Conservation (phyloP, 2,888 invertebrate genomes). For the Colletes collaris region DNA sequence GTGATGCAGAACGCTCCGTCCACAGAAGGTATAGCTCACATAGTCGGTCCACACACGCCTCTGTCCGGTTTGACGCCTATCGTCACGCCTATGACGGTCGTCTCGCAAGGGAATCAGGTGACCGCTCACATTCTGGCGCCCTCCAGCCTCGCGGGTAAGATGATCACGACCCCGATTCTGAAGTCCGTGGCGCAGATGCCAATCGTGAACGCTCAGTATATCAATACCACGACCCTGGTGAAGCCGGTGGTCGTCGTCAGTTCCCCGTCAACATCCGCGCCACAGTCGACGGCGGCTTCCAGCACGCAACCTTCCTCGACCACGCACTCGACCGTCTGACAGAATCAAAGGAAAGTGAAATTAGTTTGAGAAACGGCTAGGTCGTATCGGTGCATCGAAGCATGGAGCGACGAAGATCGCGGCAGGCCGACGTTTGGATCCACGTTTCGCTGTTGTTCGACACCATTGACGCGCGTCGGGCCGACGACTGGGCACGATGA, state of each 20-base stretch:
- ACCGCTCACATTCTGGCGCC: constrained; percentile 87
- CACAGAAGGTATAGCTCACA: constrained; percentile 82
- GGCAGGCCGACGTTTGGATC: neutral
- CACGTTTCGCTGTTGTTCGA: constrained; percentile 23
- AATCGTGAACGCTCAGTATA: constrained; percentile 88
- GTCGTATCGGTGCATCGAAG: constrained; percentile 40
- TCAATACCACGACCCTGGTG: constrained; percentile 86
- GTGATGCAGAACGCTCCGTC: constrained; percentile 80
- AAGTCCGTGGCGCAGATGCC: constrained; percentile 86
- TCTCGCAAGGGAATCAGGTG: constrained; percentile 86
- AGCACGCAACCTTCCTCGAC: constrained; percentile 75
- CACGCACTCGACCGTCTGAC: constrained; percentile 79
- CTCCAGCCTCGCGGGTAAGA: constrained; percentile 88
- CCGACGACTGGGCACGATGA: neutral
- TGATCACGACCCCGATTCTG: constrained; percentile 84
- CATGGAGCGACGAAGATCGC: constrained; percentile 11
- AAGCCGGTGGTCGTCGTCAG: constrained; percentile 89
- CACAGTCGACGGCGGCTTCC: constrained; percentile 76
- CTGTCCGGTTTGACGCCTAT: constrained; percentile 86
- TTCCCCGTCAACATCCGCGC: constrained; percentile 80
- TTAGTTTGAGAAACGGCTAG: constrained; percentile 74
- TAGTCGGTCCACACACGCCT: constrained; percentile 80
- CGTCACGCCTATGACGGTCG: constrained; percentile 84
- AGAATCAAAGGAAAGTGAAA: constrained; percentile 73
- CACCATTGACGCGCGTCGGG: constrained; percentile 3